Evolutionary conservation across 2,113 vertebrate genomes (phyloP).

Genomic region (Caranx melampygus): DNA sequence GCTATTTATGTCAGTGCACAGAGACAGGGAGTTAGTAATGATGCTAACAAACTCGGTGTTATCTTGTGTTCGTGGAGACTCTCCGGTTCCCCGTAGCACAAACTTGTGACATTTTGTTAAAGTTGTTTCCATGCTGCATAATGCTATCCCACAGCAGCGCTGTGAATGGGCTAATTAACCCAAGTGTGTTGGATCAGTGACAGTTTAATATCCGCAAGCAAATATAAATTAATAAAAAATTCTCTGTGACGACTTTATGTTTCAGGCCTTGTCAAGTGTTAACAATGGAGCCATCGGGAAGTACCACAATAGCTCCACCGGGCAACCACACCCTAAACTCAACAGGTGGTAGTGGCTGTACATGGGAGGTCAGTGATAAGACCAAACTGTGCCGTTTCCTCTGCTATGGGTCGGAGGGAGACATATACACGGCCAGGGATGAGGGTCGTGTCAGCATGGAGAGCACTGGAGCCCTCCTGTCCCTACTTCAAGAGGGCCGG

Average conservation of each 20-base stretch:
- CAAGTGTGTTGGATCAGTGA: not conserved
- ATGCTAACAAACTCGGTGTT: not conserved
- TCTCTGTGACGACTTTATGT: not conserved
- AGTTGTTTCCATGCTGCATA: not conserved
- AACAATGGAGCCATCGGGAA: slow-evolving; percentile 79
- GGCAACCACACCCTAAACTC: slow-evolving; percentile 76
- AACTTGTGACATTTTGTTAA: not conserved
- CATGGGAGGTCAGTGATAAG: slow-evolving; percentile 85
- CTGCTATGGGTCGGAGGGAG: slow-evolving; percentile 91
- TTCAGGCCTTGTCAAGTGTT: slow-evolving; percentile 42
- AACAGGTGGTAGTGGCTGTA: slow-evolving; percentile 40
- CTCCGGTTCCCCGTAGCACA: not conserved
- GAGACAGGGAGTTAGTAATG: slow-evolving; percentile 18
- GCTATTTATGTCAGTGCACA: slow-evolving; percentile 63
- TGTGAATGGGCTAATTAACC: too few relatives aligned
- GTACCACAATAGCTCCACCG: slow-evolving; percentile 38
- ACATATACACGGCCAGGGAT: slow-evolving; percentile 84
- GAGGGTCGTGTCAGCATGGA: slow-evolving; percentile 83
- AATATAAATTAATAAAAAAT: not conserved
- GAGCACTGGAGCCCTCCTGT: slow-evolving; percentile 83
- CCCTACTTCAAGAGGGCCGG: slow-evolving; percentile 89
- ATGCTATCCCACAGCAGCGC: not conserved
- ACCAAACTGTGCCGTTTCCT: slow-evolving; percentile 89
- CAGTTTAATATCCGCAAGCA: not conserved
- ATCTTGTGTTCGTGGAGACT: not conserved